Conservation (phyloP, 2,888 invertebrate genomes). For the Drosophila koepferae region DNA sequence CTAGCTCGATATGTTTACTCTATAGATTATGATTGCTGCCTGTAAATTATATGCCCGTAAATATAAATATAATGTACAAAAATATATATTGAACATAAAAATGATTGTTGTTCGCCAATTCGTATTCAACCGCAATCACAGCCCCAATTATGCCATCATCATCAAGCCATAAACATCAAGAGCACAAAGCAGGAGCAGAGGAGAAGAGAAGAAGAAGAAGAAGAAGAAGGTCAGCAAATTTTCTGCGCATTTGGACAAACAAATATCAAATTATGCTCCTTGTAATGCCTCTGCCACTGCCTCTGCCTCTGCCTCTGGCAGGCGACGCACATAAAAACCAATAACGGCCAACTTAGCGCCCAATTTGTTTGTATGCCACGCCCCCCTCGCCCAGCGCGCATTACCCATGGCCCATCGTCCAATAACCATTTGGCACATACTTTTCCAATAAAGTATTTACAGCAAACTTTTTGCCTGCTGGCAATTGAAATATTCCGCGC, state of each 20-base stretch:
- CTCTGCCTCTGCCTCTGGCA: conserved; percentile 8
- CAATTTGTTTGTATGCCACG: conserved; percentile 72
- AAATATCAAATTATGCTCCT: conserved; percentile 63
- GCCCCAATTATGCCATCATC: conserved; percentile 71
- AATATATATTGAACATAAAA: conserved; percentile 48
- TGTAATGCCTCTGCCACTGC: conserved; percentile 2
- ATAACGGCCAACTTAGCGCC: conserved; percentile 79
- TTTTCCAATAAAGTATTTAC: conserved; percentile 80
- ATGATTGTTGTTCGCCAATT: conserved; percentile 34
- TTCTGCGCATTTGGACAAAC: conserved; percentile 51
- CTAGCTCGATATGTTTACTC: conserved; percentile 55
- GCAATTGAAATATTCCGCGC: conserved; percentile 73
- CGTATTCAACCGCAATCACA: conserved; percentile 53
- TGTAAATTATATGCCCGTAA: conserved; percentile 74
- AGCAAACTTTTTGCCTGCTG: conserved; percentile 52
- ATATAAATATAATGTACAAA: conserved; percentile 61
- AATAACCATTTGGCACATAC: conserved; percentile 82
- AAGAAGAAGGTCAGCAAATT: conserved; percentile 64
- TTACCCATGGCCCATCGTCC: conserved; percentile 20
- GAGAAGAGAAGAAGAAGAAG: background rate
- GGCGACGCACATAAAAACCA: conserved; percentile 65
- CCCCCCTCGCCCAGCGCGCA: background rate
- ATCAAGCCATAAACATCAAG: conserved; percentile 52
- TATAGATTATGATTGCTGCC: conserved; percentile 41
- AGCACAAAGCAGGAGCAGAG: background rate